Evolutionary conservation across 2,797 vertebrate species (phyloP), one percentile per base, ranked within the genome.

Genomic region (Tarsius wallacei): DNA sequence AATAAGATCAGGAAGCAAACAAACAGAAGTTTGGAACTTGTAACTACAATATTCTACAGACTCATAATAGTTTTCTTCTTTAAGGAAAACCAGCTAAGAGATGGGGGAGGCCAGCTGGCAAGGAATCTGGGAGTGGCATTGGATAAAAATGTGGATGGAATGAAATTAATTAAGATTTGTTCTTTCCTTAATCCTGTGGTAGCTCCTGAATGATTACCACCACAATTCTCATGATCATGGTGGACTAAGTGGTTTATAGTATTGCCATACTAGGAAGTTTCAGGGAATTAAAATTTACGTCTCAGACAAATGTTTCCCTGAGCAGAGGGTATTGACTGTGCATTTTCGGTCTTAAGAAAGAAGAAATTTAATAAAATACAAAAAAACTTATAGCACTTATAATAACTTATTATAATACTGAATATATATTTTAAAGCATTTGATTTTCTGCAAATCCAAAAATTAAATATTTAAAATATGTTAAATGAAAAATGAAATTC

Each of bases 401-500:
- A 68, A 28, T 59, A 84, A 61, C 73, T 63, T 3, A 80, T 70
- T 68, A 70, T 11, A 87, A 26, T 15, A 66, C 11, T 74, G 7
- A 80, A 78, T 53, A 80, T 53, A 80, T 73, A 68, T 94, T 87
- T 92, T 76, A 91, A 87, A 93, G 63, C 19, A 70, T 51, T 61
- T 88, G 21, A 17, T 88, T 64, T 95, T 64, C 47, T 68, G 61
- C 4, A 51, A 77, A 73, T 84, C 63, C 85, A 6, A 64, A 91
- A 76, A 76, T 74, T 2, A 78, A 87, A 63, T 87, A 70, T 9
- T 83, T 85, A 76, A 66, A 51, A 93, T 64, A 63, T 42, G 59
- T 93, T 93, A 90, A 95, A n/a, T 82, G n/a, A n/a, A n/a, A 73
- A 91, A 89, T 95, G n/a, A 74, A 90, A 68, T 70, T 21, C 64